Evolutionary conservation across 2,888 invertebrate genomes (phyloP).

Genomic region (Tachystola acroxantha): DNA sequence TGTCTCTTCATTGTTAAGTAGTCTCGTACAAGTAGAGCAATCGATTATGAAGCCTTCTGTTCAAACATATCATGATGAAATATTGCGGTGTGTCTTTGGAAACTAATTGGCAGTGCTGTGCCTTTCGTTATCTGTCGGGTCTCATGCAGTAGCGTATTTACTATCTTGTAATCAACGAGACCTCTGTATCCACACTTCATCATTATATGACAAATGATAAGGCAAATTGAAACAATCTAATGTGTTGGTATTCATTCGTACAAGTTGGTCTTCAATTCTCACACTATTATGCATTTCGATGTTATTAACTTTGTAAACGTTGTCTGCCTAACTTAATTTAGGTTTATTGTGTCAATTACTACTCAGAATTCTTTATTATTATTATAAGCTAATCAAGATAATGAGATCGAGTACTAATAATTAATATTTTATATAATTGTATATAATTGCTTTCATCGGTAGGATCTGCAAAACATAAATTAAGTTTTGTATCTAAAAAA

Average conservation of each 20-base stretch:
- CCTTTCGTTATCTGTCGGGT: conserved; percentile 1
- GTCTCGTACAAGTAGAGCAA: conserved; percentile 38
- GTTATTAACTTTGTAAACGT: no score
- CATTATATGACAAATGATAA: background rate
- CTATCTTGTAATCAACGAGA: background rate
- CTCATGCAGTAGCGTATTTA: background rate
- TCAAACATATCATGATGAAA: conserved; percentile 17
- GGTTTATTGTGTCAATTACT: no score
- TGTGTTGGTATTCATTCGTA: background rate
- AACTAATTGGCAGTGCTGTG: conserved; percentile 1
- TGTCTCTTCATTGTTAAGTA: conserved; percentile 60
- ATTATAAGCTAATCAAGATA: no score
- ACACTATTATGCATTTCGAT: no score
- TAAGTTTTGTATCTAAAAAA: no score
- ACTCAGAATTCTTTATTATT: no score
- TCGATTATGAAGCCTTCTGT: conserved; percentile 33
- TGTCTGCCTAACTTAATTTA: no score
- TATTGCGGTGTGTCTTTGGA: conserved; percentile 5
- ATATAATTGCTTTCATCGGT: no score
- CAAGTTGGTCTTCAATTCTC: no score
- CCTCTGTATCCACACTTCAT: background rate
- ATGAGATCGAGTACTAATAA: no score
- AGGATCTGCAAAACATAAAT: no score
- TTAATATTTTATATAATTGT: no score
- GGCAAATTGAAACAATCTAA: background rate